Evolutionary conservation across 2,888 invertebrate species (phyloP).

Genomic region (Eupeodes latifasciatus): DNA sequence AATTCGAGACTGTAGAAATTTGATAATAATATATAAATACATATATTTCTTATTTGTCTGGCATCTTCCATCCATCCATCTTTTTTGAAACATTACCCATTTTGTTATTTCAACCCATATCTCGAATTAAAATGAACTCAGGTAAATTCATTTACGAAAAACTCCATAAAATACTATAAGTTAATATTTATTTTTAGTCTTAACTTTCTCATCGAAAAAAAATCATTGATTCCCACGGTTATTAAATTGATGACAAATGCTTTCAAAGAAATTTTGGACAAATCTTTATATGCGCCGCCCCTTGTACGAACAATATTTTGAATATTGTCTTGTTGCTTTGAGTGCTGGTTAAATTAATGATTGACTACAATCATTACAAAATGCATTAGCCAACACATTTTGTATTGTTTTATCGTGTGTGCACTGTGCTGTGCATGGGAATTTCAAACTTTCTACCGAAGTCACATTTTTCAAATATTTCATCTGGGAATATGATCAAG

Average conservation of each 20-base stretch:
- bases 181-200: too few species aligned
- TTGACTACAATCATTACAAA: neutral
- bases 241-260: slow-evolving; percentile 11
- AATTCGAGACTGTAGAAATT: too few species aligned
- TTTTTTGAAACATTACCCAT: too few species aligned
- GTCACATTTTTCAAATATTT: slow-evolving; percentile 7
- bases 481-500: neutral
- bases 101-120: too few species aligned
- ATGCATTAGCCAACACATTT: neutral
- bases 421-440: neutral
- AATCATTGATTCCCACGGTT: neutral
- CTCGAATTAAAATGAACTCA: too few species aligned
- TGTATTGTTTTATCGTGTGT: neutral
- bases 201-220: neutral
- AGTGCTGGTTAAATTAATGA: neutral
- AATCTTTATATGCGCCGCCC: neutral
- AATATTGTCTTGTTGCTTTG: too few species aligned
- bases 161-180: too few species aligned
- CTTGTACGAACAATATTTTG: neutral
- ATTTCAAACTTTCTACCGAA: neutral
- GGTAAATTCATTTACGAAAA: too few species aligned
- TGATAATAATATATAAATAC: too few species aligned
- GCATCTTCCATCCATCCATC: too few species aligned
- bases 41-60: too few species aligned
- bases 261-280: neutral